Base-by-base conservation (phyloP, 1,140 invertebrate genomes). In the Zelostemma sp. region DNA sequence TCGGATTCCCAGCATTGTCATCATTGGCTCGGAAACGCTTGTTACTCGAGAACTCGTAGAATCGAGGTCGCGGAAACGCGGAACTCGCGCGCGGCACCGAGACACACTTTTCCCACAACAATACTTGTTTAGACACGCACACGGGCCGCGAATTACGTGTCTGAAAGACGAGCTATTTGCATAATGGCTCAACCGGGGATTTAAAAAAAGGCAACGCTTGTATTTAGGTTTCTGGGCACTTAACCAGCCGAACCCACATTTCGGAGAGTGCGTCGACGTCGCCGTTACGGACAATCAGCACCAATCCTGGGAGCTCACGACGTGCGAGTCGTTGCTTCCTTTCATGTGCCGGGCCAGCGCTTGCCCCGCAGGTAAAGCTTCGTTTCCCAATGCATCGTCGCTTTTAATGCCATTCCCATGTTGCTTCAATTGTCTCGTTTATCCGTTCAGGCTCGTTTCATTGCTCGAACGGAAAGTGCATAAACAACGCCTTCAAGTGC, bases 331-430 rank as follows among this genome's bases (percentile, higher is more conserved):
- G 14, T 87, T 98, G 16, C 85, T 97, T 59, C 96, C 97, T 18
- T 99, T 98, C 83, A 94, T 98, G 89, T 99, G 97, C 80, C 90
- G 94, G 73, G 88, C 94, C 8, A 89, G 89, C 57, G 96, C 97
- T n/a, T 99, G 97, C 86, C 94, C 96, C 38, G 88, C 91, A 83
- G 94, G 94, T 93, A 86, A 76, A 35, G 5, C n/a, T 9, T 35
- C 21, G 3, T 25, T 25, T n/a, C n/a, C n/a, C n/a, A n/a, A n/a
- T n/a, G n/a, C n/a, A n/a, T 28, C 8, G 25, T 28, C 3, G 3
- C 3, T 8, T 8, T 28, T 28, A 8, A 4, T 28, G 3, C 25
- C 25, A 4, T 3, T 28, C 3, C 8, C 8, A 28, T 28, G 25
- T 28, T 28, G 25, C 8, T 28, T 28, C 25, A 55, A 69, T 51